Evolutionary conservation across 92 coral and sea anemone species (phyloP), one percentile per base, ranked within the genome.

Genomic region (Parazoanthus atlanticus): DNA sequence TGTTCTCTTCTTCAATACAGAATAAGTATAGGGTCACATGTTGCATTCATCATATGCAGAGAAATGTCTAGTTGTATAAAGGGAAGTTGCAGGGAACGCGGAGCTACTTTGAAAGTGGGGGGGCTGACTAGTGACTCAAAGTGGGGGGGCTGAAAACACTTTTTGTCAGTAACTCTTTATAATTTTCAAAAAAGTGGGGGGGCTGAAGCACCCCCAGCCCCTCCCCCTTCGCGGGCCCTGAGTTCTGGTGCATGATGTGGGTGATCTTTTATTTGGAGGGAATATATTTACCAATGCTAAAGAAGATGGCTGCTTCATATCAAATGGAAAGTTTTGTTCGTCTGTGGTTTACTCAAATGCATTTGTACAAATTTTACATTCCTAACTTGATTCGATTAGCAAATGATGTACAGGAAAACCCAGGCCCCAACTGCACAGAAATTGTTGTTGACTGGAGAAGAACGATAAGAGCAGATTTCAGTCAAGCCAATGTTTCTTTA

Each of bases 231-330:
- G n/a, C n/a, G n/a, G n/a, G n/a, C n/a, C n/a, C n/a, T n/a, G n/a
- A 75, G 32, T 33, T 33, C 32, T 75, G 79, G 79, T 75, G 79
- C 32, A 75, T 40, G 32, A 36, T 75, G 49, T 75, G 54, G 47
- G 30, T 75, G 32, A 33, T 75, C 49, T 75, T 75, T 75, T 38
- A 40, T 11, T 75, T 75, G 32, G 41, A 75, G 1, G 25, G 36
- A 25, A 31, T 74, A 33, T 74, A 74, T 74, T 28, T 74, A 36
- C 40, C 40, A 36, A 36, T 36, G 40, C 40, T 85, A 36, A 58
- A 58, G 66, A 58, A 58, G 66, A 58, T 58, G 66, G 66, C 66
- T 58, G 25, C 66, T 58, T 58, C 66, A 4, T 58, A 58, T 58
- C 66, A 58, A 13, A 58, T 58, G 16, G 25, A 58, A 13, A 13